Evolutionary conservation across 2,888 invertebrate species (phyloP).

Genomic region (Microctonus hyperodae): DNA sequence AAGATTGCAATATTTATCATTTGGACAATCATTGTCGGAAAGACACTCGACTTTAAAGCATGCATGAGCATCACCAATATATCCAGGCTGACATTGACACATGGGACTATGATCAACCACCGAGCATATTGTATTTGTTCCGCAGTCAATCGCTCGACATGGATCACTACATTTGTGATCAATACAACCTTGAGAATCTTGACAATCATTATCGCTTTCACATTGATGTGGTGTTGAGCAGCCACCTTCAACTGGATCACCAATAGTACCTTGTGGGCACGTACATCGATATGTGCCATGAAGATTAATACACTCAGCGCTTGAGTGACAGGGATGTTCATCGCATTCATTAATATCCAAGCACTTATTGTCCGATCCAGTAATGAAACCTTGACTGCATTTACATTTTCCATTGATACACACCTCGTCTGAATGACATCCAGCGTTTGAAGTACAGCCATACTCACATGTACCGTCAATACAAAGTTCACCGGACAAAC

Average conservation of each 20-base stretch:
- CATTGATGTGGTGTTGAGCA: conserved; percentile 82
- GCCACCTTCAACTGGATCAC: conserved; percentile 74
- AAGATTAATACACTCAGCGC: conserved; percentile 80
- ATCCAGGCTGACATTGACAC: conserved; percentile 82
- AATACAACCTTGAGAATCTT: conserved; percentile 77
- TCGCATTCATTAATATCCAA: conserved; percentile 85
- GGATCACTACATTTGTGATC: conserved; percentile 83
- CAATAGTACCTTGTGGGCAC: conserved; percentile 82
- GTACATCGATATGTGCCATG: conserved; percentile 82
- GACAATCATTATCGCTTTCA: conserved; percentile 76
- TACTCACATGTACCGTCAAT: conserved; percentile 81
- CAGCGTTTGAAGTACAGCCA: conserved; percentile 83
- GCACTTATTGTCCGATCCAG: conserved; percentile 75
- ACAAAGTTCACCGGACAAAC: conserved; percentile 88
- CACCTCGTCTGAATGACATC: conserved; percentile 81
- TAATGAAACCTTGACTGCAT: conserved; percentile 79
- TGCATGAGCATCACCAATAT: conserved; percentile 85
- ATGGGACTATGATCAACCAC: conserved; percentile 75
- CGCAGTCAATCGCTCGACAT: conserved; percentile 77
- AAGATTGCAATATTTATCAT: conserved; percentile 78
- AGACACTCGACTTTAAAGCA: conserved; percentile 91
- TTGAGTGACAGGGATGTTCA: conserved; percentile 78
- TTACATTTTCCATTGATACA: conserved; percentile 78
- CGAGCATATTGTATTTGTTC: conserved; percentile 78
- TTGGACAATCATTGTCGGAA: conserved; percentile 76